Percentiles rank a stretch among this genome's conserved stretches.
These are phyloP conservation scores for Dinoponera quadriceps DNA, from an alignment of 1,140 invertebrate species.

Conservation along the genomic window DNA sequence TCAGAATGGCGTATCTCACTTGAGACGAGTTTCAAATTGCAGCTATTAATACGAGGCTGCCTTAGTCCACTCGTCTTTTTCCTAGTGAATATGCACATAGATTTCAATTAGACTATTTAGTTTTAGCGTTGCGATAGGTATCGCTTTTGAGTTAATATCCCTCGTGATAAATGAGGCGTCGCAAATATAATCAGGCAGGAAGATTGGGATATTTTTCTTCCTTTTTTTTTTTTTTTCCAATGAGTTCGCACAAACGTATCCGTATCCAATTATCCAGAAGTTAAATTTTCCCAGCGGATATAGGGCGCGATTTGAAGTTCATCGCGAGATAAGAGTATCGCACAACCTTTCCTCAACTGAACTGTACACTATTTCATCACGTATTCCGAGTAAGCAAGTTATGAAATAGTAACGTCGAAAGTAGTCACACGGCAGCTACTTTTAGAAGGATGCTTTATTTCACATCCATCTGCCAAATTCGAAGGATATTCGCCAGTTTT, in stretches of 20 bases:
- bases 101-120: slow-evolving; percentile 3
- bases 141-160: slow-evolving; percentile 42
- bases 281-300: too few relatives aligned
- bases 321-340: too few relatives aligned
- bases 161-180: slow-evolving; percentile 31
- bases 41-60: too few relatives aligned
- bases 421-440: slow-evolving; percentile 40
- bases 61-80: too few relatives aligned
- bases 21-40: too few relatives aligned
- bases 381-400: background rate
- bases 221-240: too few relatives aligned
- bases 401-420: background rate
- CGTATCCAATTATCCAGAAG: too few relatives aligned
- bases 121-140: slow-evolving; percentile 38
- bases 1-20: too few relatives aligned
- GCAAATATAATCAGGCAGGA: slow-evolving; percentile 7
- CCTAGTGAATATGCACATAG: background rate
- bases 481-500: background rate
- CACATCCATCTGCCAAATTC: background rate
- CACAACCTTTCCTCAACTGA: too few relatives aligned
- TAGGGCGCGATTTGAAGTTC: too few relatives aligned
- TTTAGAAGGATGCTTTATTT: slow-evolving; percentile 26
- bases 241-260: too few relatives aligned
- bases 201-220: too few relatives aligned
- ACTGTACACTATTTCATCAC: slow-evolving; percentile 34